Conservation (phyloP, 92 coral and sea anemone genomes). For the Porites cylindrica region DNA sequence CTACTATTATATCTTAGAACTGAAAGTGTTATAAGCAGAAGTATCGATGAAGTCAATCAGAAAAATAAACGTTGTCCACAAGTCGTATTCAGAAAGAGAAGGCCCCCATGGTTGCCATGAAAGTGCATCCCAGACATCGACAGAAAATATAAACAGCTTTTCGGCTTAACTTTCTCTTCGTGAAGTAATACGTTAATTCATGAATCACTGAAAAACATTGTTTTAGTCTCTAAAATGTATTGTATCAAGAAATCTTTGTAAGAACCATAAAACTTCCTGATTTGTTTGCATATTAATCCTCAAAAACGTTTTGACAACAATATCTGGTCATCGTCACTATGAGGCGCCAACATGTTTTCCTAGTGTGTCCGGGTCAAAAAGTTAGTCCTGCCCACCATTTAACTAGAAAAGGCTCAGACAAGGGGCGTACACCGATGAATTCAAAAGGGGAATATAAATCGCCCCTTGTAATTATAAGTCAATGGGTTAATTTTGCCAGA, state of each 20-base stretch:
- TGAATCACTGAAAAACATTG: constrained; percentile 11
- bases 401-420: constrained; percentile 54
- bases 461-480: constrained; percentile 3
- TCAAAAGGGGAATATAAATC: constrained; percentile 22
- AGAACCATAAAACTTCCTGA: constrained; percentile 38
- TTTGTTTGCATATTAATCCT: constrained; percentile 39
- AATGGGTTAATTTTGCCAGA: not conserved
- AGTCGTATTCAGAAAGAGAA: not conserved
- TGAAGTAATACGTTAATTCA: not conserved
- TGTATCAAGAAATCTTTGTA: constrained; percentile 15
- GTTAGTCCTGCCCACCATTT: constrained; percentile 59
- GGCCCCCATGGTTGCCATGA: constrained; percentile 45
- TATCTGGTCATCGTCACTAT: constrained; percentile 32
- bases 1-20: too few species aligned
- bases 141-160: constrained; percentile 11
- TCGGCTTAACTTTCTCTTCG: constrained; percentile 1
- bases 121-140: constrained; percentile 19
- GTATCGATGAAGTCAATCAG: not conserved
- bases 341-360: constrained; percentile 53
- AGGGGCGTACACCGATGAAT: constrained; percentile 47
- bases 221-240: not conserved
- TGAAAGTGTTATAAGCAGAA: not conserved
- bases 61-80: not conserved
- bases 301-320: constrained; percentile 38
- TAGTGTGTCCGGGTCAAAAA: constrained; percentile 53